Base-by-base conservation (phyloP, 2,113 vertebrate genomes). In the Micronycteris hirsuta region DNA sequence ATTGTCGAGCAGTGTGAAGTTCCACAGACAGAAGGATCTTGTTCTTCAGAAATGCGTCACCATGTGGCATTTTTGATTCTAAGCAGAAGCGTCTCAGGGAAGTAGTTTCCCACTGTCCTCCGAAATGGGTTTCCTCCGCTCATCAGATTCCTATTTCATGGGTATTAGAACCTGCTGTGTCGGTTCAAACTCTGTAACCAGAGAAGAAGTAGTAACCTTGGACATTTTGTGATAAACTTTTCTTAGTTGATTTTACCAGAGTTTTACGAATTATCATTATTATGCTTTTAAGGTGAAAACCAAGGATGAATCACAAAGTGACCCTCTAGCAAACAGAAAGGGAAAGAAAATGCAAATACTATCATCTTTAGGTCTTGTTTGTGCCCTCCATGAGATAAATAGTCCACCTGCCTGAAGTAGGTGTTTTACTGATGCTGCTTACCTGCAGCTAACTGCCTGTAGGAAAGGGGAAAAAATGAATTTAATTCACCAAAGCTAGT, bases 111-210 rank as follows among this genome's bases (percentile, higher is more conserved):
- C 54, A 76, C 95, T 67, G 89, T 77, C 87, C 84, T 93, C 58
- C 83, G 74, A 96, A 95, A 82, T 95, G 70, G 86, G n/a, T 94
- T 97, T 97, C 95, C 80, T 92, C 92, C 81, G 49, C 36, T 93
- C 45, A 0, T 26, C 52, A 24, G 76, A 94, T 71, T 95, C 47
- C 83, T 86, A 96, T 95, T 96, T 97, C 97, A 85, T 70, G 31
- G 92, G 56, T 86, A 92, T 93, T 96, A 91, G 52, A 93, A 71
- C 94, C 90, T 88, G 52, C 92, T 95, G 92, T 16, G 58, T 63
- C 67, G n/a, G 80, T 73, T 70, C 84, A 52, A 74, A 76, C n/a
- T 11, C 52, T 58, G 56, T 26, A 47, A 84, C 47, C 68, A 26
- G 36, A 83, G n/a, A 49, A 93, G 67, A 93, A 93, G 86, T 52